Evolutionary conservation across 2,113 vertebrate genomes (phyloP), one percentile per base, ranked within the genome.

Genomic region (Dryoscopus gambensis): DNA sequence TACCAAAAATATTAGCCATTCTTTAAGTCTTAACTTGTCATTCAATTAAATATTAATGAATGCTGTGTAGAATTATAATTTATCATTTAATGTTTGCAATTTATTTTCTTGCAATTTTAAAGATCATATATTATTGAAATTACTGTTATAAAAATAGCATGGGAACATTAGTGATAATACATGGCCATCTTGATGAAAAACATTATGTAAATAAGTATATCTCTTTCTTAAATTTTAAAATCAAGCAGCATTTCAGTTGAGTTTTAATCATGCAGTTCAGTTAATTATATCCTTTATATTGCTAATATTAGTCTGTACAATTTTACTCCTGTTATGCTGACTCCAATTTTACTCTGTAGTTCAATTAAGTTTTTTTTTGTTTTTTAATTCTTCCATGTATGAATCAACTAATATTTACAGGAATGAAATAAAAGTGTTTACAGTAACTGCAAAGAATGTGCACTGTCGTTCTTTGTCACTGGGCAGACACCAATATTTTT

Each of bases 101-200:
- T 96, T 81, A 31, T 91, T 85, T 95, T 78, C 40, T 89, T 75
- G 33, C 23, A 62, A 33, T 93, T 88, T 84, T 74, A 89, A 89
- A 62, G 69, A 55, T 47, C 23, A 28, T 89, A 39, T 23, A 64
- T 60, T 77, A 19, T 27, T 69, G 46, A 64, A 90, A 86, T 92
- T 78, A 88, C 57, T 78, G 17, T 85, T 46, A 57, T 86, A 76
- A 85, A 93, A 80, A 19, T 57, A 93, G 13, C 21, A 71, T 82
- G 44, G 73, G 37, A 90, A 59, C 37, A 46, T 81, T 52, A 94
- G 37, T n/a, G 56, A 14, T 70, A 63, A 87, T 87, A 90, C 25
- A 87, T 75, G 11, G 47, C 31, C 25, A 87, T 85, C 77, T 83
- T 80, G 46, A 57, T 87, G 73, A 18, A 83, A 85, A 93, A 69